Evolutionary conservation across 2,113 vertebrate genomes (phyloP).

Genomic region (Aphelocoma coerulescens): DNA sequence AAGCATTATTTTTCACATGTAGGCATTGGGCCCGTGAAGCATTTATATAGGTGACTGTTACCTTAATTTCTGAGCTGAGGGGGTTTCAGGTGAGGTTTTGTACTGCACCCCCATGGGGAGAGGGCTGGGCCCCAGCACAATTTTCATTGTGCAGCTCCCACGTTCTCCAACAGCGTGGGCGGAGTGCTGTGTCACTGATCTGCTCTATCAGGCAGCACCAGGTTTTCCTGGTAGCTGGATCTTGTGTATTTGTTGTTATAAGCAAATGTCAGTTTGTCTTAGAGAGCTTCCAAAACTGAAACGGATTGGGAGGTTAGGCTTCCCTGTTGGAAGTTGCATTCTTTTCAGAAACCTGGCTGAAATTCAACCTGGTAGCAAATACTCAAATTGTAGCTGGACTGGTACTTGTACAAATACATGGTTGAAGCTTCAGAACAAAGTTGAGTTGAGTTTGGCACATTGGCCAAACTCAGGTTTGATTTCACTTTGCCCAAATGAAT

Average conservation of each 20-base stretch:
- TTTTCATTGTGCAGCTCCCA: neutral
- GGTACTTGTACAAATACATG: neutral
- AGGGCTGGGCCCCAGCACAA: rapidly evolving
- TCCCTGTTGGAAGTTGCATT: neutral
- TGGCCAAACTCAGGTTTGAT: neutral
- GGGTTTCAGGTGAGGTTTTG: neutral
- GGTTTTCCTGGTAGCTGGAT: neutral
- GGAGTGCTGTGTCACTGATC: neutral
- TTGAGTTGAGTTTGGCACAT: neutral
- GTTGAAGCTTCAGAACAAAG: neutral
- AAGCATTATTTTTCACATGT: neutral
- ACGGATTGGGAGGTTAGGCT: neutral
- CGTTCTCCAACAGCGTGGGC: neutral
- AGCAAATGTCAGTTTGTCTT: neutral
- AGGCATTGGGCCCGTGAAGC: neutral
- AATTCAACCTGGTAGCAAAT: neutral
- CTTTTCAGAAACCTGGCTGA: neutral
- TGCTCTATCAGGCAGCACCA: neutral
- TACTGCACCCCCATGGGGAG: neutral
- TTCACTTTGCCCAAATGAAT: neutral
- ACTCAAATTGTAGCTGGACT: neutral
- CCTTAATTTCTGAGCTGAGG: neutral
- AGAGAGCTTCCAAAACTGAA: neutral
- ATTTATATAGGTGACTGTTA: neutral
- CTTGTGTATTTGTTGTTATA: neutral